Percentiles rank a stretch among this genome's conserved stretches.
phyloP scores from a whole-genome alignment of 2,797 vertebrate genomes.

The Phoxinus dragarum region DNA sequence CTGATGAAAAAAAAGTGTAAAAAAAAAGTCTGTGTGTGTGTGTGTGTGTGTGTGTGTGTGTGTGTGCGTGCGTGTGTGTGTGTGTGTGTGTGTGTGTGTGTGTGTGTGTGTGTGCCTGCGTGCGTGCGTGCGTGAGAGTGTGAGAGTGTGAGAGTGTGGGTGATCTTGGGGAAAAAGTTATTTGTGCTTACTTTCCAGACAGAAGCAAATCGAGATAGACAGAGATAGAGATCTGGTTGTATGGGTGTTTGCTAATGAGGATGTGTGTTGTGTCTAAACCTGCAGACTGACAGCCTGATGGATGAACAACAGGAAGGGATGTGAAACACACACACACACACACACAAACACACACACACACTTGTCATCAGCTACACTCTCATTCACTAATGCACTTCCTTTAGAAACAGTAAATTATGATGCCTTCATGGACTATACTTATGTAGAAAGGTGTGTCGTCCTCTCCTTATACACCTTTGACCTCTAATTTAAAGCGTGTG shows the following conservation, averaged over 20 bases:
- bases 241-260: background rate
- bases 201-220: background rate
- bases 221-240: background rate
- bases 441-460: background rate
- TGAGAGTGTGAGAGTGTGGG: too few species aligned
- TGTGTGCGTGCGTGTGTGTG: too few species aligned
- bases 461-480: background rate
- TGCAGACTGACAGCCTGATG: slow-evolving; percentile 7
- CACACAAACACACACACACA: background rate
- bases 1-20: too few species aligned
- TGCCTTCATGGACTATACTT: background rate
- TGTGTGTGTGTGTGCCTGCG: too few species aligned
- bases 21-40: too few species aligned
- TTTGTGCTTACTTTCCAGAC: background rate
- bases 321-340: background rate
- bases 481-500: background rate
- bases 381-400: slow-evolving; percentile 15
- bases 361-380: background rate
- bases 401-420: slow-evolving; percentile 1
- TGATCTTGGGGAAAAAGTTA: background rate
- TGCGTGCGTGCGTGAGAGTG: too few species aligned
- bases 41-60: too few species aligned
- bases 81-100: too few species aligned
- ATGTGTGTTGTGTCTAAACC: background rate
- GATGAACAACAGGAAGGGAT: slow-evolving; percentile 19